A percentile compares a stretch with the other conserved stretches of the same genome.
These are phyloP conservation scores for Falco rusticolus DNA, from an alignment of 2,797 vertebrate genomes.

Conservation along the genomic window DNA sequence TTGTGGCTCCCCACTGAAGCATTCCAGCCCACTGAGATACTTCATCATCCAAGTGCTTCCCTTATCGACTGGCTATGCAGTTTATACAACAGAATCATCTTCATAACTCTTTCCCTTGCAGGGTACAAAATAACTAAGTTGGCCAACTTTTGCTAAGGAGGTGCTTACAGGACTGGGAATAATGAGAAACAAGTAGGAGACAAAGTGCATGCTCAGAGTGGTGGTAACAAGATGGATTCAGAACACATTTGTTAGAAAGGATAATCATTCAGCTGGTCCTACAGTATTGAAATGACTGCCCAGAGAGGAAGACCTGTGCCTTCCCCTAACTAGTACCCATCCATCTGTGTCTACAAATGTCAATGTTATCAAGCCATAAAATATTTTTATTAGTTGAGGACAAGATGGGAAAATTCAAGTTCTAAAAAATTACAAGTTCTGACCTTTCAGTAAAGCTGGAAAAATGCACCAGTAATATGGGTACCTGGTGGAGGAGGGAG, in stretches of 20 bases:
- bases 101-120: neutral
- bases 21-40: fast-evolving
- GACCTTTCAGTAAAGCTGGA: neutral
- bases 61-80: fast-evolving
- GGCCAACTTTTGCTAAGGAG: neutral
- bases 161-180: neutral
- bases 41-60: neutral
- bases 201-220: fast-evolving
- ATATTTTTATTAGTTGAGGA: neutral
- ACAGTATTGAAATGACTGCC: neutral
- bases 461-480: fast-evolving
- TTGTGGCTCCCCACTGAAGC: neutral
- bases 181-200: neutral
- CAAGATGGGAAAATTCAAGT: neutral
- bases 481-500: neutral
- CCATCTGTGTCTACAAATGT: fast-evolving
- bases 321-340: neutral
- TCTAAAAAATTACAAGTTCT: neutral
- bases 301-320: neutral
- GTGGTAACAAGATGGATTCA: neutral
- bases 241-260: fast-evolving
- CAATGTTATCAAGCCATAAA: fast-evolving
- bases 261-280: fast-evolving
- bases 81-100: neutral
- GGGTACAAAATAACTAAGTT: neutral